Base-by-base conservation (phyloP, 2,113 vertebrate species). In the Empidonax traillii region DNA sequence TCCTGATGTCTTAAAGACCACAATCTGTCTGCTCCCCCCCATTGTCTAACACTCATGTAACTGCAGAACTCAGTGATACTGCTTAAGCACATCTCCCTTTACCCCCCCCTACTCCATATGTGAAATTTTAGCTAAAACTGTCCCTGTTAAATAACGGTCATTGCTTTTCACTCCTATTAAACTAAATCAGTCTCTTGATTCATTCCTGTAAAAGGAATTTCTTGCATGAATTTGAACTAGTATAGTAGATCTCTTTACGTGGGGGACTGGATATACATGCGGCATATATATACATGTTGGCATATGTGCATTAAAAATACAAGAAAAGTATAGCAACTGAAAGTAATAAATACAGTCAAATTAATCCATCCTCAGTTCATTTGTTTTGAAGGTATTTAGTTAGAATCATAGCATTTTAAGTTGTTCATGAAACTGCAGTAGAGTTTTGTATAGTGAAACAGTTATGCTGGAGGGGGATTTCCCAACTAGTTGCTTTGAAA, bases 1-100 rank as follows among this genome's bases (percentile, higher is more conserved):
- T 71, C 93, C 56, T 79, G 67, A 73, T 62, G 31, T 66, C 47
- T 58, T 59, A 67, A 94, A 83, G 59, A 61, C 37, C 56, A 28
- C 4, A 12, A 14, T 31, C 44, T 0, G 0, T 39, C 52, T 0
- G 0, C 9, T 44, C 14, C 6, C 5, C 6, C 6, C 16, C 20
- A 0, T n/a, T 39, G 11, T 35, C 10, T 52, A 83, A 62, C 41
- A 69, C 25, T 9, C 11, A 15, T 58, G 25, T 69, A 76, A 53
- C n/a, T 61, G 16, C 43, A 58, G 41, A 79, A 71, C 39, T 66
- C 75, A 67, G 33, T 55, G 30, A 11, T 58, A 63, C 43, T 17
- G 62, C 18, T 7, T 28, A 55, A 69, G 9, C 27, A 8, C 33
- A 10, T 37, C 17, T 10, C 16, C 44, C 67, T 5, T 0, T 21